Evolutionary conservation across 2,113 vertebrate species (phyloP).

Genomic region (Gobio gobio): DNA sequence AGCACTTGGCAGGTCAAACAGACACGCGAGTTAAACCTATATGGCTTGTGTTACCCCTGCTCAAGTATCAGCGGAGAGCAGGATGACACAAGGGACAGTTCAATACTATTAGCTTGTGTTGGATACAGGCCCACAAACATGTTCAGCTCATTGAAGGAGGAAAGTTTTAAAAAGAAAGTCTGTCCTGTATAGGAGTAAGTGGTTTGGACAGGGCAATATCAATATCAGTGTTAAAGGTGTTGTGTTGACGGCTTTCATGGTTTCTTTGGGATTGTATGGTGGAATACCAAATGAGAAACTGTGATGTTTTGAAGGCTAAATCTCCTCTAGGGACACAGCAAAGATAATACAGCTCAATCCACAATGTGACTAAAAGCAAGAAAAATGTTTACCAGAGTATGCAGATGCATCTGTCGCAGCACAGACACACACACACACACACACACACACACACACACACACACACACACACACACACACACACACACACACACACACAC

Average conservation of each 20-base stretch:
- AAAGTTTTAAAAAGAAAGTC: conserved; percentile 69
- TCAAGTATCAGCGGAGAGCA: conserved; percentile 84
- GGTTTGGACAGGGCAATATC: conserved; percentile 16
- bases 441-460: neutral
- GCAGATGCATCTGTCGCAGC: neutral
- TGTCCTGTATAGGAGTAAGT: conserved; percentile 41
- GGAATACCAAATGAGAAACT: neutral
- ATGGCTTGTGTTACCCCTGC: conserved; percentile 74
- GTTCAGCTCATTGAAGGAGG: conserved; percentile 60
- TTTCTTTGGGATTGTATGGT: neutral
- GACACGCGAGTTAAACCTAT: conserved; percentile 83
- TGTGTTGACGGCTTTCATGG: conserved; percentile 12
- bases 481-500: neutral
- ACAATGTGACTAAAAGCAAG: conserved; percentile 2
- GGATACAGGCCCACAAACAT: conserved; percentile 68
- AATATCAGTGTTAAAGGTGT: conserved; percentile 24
- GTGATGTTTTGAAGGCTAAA: conserved; percentile 17
- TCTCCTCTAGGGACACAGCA: conserved; percentile 23
- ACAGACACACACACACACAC: neutral
- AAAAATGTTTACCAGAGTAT: neutral
- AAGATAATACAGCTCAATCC: conserved; percentile 40
- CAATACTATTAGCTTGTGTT: conserved; percentile 63
- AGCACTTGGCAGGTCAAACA: conserved; percentile 77
- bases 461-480: neutral
- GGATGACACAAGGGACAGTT: conserved; percentile 77